Evolutionary conservation across 2,113 vertebrate genomes (phyloP).

Genomic region (Halcyon senegalensis): DNA sequence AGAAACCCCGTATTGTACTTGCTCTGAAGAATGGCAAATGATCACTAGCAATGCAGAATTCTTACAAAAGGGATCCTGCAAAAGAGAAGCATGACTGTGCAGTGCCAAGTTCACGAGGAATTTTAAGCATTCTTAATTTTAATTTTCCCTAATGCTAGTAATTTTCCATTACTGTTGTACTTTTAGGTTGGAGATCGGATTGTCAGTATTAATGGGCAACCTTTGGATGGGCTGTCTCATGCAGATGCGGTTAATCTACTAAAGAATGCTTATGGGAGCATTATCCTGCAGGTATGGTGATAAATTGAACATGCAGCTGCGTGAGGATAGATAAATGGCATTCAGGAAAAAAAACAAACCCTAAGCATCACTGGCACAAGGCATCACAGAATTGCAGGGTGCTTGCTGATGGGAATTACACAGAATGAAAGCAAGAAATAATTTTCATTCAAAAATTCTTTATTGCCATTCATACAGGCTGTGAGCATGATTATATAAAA

Average conservation of each 20-base stretch:
- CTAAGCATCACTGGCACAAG: conserved; percentile 63
- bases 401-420: conserved; percentile 68
- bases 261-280: conserved; percentile 90
- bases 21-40: not conserved
- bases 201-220: conserved; percentile 90
- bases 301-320: conserved; percentile 72
- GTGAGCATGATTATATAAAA: conserved; percentile 58
- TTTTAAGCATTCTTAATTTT: conserved; percentile 73
- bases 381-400: conserved; percentile 49
- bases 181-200: conserved; percentile 94
- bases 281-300: conserved; percentile 89
- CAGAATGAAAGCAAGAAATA: conserved; percentile 73
- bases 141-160: conserved; percentile 75
- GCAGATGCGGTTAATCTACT: conserved; percentile 89
- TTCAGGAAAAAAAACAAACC: not conserved
- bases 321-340: conserved; percentile 74
- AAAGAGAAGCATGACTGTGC: conserved; percentile 47
- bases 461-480: conserved; percentile 67
- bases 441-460: conserved; percentile 76
- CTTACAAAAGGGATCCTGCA: conserved; percentile 58
- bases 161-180: conserved; percentile 72
- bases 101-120: conserved; percentile 56
- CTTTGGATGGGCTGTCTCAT: conserved; percentile 88
- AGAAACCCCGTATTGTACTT: not conserved
- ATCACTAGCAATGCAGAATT: conserved; percentile 11